These are phyloP conservation scores for Otolemur crassicaudatus DNA, from an alignment of 2,797 vertebrate species.

Conservation along the genomic window DNA sequence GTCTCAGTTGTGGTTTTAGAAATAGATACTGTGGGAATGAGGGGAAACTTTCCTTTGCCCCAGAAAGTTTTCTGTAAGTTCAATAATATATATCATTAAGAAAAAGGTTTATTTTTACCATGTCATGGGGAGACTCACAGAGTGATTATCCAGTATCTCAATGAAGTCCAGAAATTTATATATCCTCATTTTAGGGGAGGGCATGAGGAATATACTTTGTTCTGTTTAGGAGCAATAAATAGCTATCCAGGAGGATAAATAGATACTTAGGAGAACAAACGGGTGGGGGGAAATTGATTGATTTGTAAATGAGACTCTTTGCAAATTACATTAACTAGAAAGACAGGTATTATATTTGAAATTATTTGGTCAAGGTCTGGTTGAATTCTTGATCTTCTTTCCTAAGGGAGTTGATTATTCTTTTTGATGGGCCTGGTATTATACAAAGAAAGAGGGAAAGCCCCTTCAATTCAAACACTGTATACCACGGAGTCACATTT, in stretches of 20 bases:
- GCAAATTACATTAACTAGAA: background rate
- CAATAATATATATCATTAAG: background rate
- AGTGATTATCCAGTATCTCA: background rate
- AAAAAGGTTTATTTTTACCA: background rate
- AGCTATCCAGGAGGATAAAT: background rate
- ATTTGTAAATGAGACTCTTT: background rate
- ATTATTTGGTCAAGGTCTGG: background rate
- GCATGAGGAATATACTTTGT: background rate
- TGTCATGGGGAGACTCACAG: background rate
- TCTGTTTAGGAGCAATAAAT: background rate
- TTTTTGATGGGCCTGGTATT: background rate
- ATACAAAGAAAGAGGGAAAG: background rate
- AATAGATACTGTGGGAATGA: conserved; percentile 62
- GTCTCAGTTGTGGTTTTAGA: background rate
- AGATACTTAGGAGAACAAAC: background rate
- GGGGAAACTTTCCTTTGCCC: background rate
- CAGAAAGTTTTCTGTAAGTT: background rate
- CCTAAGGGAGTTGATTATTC: background rate
- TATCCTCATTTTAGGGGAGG: background rate
- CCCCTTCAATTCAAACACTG: background rate
- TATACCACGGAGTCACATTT: background rate
- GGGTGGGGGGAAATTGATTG: background rate
- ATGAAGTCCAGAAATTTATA: background rate
- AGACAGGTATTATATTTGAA: background rate
- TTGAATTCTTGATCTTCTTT: background rate